Conservation (phyloP, 2,113 vertebrate genomes). For the Rhipidura dahli region DNA sequence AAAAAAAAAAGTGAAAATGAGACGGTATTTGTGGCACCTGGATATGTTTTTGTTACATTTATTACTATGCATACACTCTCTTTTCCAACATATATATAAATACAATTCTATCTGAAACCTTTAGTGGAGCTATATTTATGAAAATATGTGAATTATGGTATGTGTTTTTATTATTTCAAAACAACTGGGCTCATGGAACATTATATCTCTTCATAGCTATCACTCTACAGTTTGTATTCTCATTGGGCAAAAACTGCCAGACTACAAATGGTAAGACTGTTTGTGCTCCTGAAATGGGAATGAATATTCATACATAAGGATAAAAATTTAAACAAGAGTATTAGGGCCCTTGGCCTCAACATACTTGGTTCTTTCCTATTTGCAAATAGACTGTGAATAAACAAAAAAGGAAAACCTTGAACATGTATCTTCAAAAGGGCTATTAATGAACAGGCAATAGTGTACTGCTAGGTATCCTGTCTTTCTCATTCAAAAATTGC, state of each 20-base stretch:
- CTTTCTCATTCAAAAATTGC: background rate
- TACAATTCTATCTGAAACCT: background rate
- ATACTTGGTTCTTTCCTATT: background rate
- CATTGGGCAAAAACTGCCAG: background rate
- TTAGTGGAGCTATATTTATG: background rate
- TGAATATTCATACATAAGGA: background rate
- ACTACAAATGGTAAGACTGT: background rate
- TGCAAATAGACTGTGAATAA: background rate
- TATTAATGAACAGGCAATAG: background rate
- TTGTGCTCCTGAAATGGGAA: background rate
- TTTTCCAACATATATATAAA: background rate
- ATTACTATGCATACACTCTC: background rate
- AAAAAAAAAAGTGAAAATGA: background rate
- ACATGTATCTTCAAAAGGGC: background rate
- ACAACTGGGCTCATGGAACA: background rate
- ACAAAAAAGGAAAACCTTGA: background rate
- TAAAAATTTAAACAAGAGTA: background rate
- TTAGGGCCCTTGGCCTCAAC: background rate
- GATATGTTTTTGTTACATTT: background rate
- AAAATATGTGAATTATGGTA: background rate
- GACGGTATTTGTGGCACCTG: background rate
- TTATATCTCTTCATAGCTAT: background rate
- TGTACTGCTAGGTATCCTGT: background rate
- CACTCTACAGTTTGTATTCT: background rate
- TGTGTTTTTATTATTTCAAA: background rate